Conservation (phyloP, 2,797 vertebrate species). For the Chromis chromis region DNA sequence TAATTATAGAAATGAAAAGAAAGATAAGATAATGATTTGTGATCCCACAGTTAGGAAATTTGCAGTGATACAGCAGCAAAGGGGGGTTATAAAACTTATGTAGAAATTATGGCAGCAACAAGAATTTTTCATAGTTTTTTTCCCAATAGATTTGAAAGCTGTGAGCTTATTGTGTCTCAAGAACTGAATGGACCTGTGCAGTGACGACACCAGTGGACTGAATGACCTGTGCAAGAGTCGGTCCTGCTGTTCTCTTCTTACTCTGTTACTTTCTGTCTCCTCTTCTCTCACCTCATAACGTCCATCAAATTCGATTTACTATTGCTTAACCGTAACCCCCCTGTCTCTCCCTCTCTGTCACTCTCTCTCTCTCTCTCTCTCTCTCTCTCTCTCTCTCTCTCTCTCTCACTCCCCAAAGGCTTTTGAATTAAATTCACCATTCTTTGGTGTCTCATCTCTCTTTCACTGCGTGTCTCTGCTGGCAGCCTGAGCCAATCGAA, state of each 20-base stretch:
- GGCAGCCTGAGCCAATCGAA: slow-evolving; percentile 40
- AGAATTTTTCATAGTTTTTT: neutral
- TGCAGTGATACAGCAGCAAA: no score
- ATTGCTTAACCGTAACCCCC: slow-evolving; percentile 41
- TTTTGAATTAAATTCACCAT: slow-evolving; percentile 54
- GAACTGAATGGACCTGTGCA: slow-evolving; percentile 17
- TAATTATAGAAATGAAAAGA: no score
- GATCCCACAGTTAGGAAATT: no score
- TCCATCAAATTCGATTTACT: slow-evolving; percentile 64
- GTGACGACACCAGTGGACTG: slow-evolving; percentile 23
- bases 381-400: slow-evolving; percentile 9
- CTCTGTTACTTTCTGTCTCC: slow-evolving; percentile 28
- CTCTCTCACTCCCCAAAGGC: slow-evolving; percentile 29
- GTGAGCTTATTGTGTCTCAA: slow-evolving; percentile 9
- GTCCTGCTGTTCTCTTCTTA: slow-evolving; percentile 26
- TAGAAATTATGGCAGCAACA: neutral
- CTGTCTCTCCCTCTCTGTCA: slow-evolving; percentile 32
- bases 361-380: slow-evolving; percentile 26
- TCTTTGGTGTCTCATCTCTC: slow-evolving; percentile 3
- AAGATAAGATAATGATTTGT: no score
- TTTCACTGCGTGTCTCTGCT: slow-evolving; percentile 27
- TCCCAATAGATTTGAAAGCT: no score
- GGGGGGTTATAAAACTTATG: no score
- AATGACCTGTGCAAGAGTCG: slow-evolving; percentile 20
- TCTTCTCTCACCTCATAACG: slow-evolving; percentile 46